phyloP scores from a whole-genome alignment of 92 coral and sea anemone species.

The Porites divaricata region DNA sequence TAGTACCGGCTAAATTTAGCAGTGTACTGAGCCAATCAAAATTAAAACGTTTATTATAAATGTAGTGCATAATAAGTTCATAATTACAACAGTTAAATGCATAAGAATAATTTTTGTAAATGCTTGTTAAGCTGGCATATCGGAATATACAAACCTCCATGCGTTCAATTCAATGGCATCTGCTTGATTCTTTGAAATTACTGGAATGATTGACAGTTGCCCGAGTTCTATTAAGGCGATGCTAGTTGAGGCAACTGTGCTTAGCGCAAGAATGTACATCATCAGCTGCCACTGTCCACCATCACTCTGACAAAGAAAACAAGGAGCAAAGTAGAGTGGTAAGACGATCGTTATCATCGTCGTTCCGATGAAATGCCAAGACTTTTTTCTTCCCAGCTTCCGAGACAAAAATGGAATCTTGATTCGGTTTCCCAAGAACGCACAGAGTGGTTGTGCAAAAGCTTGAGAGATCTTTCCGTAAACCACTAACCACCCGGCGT shows the following conservation, averaged over 20 bases:
- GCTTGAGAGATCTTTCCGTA: background rate
- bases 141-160: background rate
- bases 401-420: background rate
- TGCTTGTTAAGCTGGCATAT: too few relatives aligned
- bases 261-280: background rate
- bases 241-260: background rate
- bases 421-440: background rate
- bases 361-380: background rate
- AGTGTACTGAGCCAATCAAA: too few relatives aligned
- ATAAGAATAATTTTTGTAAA: too few relatives aligned
- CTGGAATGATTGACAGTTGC: background rate
- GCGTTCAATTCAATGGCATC: background rate
- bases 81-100: too few relatives aligned
- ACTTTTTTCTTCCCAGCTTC: background rate
- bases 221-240: background rate
- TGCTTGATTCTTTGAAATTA: background rate
- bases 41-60: too few relatives aligned
- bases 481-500: background rate
- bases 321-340: background rate
- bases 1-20: too few relatives aligned
- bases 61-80: too few relatives aligned
- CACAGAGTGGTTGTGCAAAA: background rate
- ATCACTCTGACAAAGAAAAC: background rate
- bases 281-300: conserved; percentile 2
- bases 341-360: background rate